Percentiles rank a stretch among this genome's conserved stretches.
phyloP scores from a whole-genome alignment of 2,113 vertebrate genomes.

The Chinchilla lanigera region DNA sequence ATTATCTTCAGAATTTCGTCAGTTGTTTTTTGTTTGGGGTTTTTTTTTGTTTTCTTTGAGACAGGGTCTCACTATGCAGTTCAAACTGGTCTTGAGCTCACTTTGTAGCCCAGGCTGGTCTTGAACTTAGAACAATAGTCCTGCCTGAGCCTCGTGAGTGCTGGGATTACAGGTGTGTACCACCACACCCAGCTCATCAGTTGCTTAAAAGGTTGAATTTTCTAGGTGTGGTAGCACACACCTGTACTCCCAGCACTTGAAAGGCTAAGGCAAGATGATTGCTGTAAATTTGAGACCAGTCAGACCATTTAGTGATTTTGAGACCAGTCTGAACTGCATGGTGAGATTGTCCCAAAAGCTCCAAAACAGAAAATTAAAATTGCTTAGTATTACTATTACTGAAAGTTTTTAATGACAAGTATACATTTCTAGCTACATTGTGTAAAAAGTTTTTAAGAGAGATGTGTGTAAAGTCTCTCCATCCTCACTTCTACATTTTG shows the following conservation, averaged over 20 bases:
- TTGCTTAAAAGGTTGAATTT: not conserved
- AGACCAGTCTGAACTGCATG: not conserved
- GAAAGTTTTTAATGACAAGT: not conserved
- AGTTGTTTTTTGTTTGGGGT: no score
- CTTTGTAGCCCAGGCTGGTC: no score
- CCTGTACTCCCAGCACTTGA: not conserved
- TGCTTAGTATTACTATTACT: not conserved
- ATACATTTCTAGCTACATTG: not conserved
- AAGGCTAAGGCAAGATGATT: not conserved
- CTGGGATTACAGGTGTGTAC: no score
- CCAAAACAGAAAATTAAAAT: not conserved
- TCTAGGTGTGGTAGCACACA: not conserved
- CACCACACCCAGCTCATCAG: no score
- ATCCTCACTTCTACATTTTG: not conserved
- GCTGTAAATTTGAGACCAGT: not conserved
- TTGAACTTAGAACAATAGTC: no score
- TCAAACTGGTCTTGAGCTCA: no score
- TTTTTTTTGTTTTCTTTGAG: no score
- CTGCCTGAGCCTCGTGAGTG: no score
- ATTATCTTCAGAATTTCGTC: conserved; percentile 36
- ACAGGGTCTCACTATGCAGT: no score
- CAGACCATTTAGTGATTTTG: not conserved
- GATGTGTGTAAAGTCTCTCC: not conserved
- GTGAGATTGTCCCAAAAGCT: not conserved
- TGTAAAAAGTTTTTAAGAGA: not conserved